Evolutionary conservation across 2,113 vertebrate species (phyloP).

Genomic region (Hippocampus guttulatus): DNA sequence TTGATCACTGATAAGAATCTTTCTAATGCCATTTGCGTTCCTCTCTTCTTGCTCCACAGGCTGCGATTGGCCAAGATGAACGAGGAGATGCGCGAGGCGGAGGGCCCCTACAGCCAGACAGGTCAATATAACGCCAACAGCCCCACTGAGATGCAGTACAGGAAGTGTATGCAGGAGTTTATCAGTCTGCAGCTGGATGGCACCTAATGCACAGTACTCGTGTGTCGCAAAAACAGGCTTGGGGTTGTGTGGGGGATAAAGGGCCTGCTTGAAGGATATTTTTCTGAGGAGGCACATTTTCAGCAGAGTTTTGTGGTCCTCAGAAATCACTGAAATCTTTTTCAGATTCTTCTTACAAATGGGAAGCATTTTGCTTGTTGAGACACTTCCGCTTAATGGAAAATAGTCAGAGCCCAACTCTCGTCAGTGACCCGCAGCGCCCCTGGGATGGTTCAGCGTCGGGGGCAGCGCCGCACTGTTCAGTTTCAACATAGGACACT

Average conservation of each 20-base stretch:
- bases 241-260: not conserved
- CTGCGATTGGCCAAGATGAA: conserved; percentile 97
- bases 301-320: not conserved
- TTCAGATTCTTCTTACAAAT: not conserved
- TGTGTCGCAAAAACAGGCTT: not conserved
- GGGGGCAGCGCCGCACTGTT: conserved; percentile 20
- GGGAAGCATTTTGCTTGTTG: conserved; percentile 7
- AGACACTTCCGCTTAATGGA: not conserved
- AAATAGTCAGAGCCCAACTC: conserved; percentile 1
- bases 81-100: conserved; percentile 97
- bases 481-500: conserved; percentile 43
- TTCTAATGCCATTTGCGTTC: not conserved
- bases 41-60: conserved; percentile 57
- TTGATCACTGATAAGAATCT: not conserved
- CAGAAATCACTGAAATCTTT: not conserved
- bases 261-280: not conserved
- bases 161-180: conserved; percentile 94
- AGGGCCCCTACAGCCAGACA: conserved; percentile 94
- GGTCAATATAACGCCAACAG: conserved; percentile 94
- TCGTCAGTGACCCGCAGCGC: conserved; percentile 10
- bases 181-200: conserved; percentile 89
- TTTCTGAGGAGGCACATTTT: not conserved
- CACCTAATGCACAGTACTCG: conserved; percentile 60
- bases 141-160: conserved; percentile 95
- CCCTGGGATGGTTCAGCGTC: not conserved